phyloP scores from a whole-genome alignment of 2,888 invertebrate genomes.

The Ophraella communa region DNA sequence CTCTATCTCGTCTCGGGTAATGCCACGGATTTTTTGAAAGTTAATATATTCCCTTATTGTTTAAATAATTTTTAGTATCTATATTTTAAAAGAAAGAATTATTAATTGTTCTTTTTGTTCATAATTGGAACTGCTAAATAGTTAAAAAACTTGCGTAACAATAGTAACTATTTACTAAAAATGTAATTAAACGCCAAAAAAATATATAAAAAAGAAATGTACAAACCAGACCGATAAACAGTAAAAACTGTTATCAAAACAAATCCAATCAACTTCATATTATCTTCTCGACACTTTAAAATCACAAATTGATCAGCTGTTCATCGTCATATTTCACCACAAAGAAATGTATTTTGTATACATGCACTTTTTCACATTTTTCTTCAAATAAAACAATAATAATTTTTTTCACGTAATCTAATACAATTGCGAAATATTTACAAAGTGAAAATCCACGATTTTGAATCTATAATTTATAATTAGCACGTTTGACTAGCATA shows the following conservation, averaged over 20 bases:
- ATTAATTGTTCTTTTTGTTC: no score
- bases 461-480: not conserved
- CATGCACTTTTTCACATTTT: not conserved
- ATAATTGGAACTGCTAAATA: no score
- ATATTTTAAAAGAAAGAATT: no score
- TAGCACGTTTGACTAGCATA: not conserved
- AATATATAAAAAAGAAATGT: not conserved
- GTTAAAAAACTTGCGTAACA: no score
- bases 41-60: no score
- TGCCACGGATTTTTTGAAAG: no score
- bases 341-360: slow-evolving; percentile 5
- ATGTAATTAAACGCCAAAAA: not conserved
- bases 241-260: slow-evolving; percentile 7
- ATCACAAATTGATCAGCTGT: slow-evolving; percentile 18
- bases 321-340: slow-evolving; percentile 6
- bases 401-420: not conserved
- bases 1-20: no score
- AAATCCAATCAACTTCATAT: slow-evolving; percentile 8
- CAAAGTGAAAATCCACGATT: not conserved
- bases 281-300: slow-evolving; percentile 10
- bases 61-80: no score
- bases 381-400: not conserved
- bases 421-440: not conserved
- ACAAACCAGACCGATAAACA: slow-evolving; percentile 17
- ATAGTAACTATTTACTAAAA: no score